Evolutionary conservation across 2,113 vertebrate species (phyloP).

Genomic region (Ameiurus melas): DNA sequence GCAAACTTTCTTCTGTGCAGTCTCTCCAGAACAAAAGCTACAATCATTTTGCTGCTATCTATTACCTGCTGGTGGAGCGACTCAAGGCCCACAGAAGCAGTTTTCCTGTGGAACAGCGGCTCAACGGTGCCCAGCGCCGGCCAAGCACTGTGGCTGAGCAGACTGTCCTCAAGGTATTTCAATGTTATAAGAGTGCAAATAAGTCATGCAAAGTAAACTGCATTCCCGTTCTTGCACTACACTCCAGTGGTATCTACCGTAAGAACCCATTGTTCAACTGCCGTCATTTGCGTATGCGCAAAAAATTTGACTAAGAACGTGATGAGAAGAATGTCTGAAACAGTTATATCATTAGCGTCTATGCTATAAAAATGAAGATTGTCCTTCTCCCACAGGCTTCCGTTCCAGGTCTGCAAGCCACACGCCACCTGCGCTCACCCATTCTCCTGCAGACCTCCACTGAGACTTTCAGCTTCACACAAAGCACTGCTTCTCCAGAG

Average conservation of each 20-base stretch:
- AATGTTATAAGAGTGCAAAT: slow-evolving; percentile 36
- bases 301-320: background rate
- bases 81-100: slow-evolving; percentile 95
- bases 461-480: slow-evolving; percentile 83
- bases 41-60: slow-evolving; percentile 98
- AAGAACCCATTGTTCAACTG: background rate
- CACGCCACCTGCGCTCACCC: slow-evolving; percentile 80
- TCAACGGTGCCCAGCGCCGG: slow-evolving; percentile 88
- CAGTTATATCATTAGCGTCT: background rate
- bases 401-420: slow-evolving; percentile 58
- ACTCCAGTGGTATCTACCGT: background rate
- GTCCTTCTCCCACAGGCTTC: slow-evolving; percentile 69
- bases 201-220: slow-evolving; percentile 24
- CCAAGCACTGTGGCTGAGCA: slow-evolving; percentile 95
- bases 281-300: background rate
- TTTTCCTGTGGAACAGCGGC: slow-evolving; percentile 92
- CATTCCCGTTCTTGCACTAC: background rate
- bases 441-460: slow-evolving; percentile 78
- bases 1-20: slow-evolving; percentile 66
- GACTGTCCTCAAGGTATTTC: slow-evolving; percentile 89
- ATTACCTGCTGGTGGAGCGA: slow-evolving; percentile 94
- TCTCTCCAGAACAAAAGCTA: slow-evolving; percentile 98
- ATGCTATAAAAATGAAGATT: background rate
- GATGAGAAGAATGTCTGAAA: background rate
- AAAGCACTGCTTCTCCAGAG: slow-evolving; percentile 74